A percentile compares a stretch with the other conserved stretches of the same genome.
Conservation (phyloP, 37 sponge, comb jelly and placozoan species). For the Ephydatia muelleri region DNA sequence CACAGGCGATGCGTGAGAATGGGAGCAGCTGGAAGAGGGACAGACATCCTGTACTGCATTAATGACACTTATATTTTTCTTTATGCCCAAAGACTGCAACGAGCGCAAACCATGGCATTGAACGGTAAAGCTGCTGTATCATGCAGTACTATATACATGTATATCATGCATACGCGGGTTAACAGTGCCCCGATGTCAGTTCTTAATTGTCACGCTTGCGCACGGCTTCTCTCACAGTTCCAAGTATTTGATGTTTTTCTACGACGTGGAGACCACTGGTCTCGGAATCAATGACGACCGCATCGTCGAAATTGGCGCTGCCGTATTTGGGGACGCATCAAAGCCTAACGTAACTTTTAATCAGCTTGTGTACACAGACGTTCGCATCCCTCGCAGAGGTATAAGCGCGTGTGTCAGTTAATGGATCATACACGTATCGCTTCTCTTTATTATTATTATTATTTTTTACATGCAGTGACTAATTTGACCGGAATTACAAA, state of each 20-base stretch:
- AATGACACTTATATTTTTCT: too few relatives aligned
- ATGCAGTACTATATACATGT: too few relatives aligned
- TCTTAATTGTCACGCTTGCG: too few relatives aligned
- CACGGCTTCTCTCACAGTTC: neutral
- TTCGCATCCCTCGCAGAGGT: conserved; percentile 20
- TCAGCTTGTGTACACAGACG: conserved; percentile 27
- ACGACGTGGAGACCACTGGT: conserved; percentile 47
- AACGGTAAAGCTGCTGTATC: too few relatives aligned
- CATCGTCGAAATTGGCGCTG: conserved; percentile 43
- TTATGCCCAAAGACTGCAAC: too few relatives aligned
- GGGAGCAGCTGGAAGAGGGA: too few relatives aligned
- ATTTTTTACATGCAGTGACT: conserved; percentile 5
- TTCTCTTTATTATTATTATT: neutral
- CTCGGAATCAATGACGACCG: conserved; percentile 30
- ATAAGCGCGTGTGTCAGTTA: neutral
- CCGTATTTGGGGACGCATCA: conserved; percentile 12
- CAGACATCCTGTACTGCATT: too few relatives aligned
- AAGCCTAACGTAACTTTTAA: neutral
- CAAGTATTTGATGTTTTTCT: conserved; percentile 27
- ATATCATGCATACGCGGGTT: too few relatives aligned
- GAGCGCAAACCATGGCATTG: too few relatives aligned
- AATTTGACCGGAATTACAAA: conserved; percentile 37
- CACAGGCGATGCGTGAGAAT: too few relatives aligned
- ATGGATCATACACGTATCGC: neutral
- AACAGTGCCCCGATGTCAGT: too few relatives aligned